Conservation (phyloP, 2,113 vertebrate species). For the Strix uralensis region DNA sequence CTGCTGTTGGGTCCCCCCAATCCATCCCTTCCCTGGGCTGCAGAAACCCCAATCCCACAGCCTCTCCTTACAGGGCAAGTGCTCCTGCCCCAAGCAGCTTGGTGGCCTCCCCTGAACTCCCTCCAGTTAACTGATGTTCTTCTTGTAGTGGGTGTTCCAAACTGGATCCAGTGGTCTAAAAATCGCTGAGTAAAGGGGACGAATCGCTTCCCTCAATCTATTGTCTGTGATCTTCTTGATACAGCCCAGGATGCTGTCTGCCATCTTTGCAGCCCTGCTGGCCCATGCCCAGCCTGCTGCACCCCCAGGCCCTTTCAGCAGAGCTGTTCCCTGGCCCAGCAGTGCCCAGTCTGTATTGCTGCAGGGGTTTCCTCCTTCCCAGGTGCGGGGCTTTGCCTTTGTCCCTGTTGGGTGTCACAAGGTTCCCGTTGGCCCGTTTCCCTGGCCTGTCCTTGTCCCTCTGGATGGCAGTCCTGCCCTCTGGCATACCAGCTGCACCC, state of each 20-base stretch:
- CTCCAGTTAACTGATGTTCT: background rate
- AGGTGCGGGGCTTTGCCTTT: background rate
- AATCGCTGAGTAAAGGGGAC: background rate
- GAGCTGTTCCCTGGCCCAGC: background rate
- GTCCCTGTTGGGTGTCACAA: background rate
- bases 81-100: background rate
- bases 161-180: background rate
- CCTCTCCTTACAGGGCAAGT: background rate
- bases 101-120: background rate
- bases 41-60: background rate
- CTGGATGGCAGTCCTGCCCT: background rate
- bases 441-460: background rate
- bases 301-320: accelerated
- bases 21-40: background rate
- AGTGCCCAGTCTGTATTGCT: accelerated
- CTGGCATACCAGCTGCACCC: background rate
- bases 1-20: background rate
- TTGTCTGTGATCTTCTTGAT: background rate
- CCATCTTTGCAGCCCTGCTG: background rate
- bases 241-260: background rate
- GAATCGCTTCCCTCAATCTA: background rate
- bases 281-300: background rate
- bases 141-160: background rate
- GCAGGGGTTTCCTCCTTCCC: background rate
- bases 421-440: accelerated